Base-by-base conservation (phyloP, 2,113 vertebrate species). In the Capreolus pygargus region DNA sequence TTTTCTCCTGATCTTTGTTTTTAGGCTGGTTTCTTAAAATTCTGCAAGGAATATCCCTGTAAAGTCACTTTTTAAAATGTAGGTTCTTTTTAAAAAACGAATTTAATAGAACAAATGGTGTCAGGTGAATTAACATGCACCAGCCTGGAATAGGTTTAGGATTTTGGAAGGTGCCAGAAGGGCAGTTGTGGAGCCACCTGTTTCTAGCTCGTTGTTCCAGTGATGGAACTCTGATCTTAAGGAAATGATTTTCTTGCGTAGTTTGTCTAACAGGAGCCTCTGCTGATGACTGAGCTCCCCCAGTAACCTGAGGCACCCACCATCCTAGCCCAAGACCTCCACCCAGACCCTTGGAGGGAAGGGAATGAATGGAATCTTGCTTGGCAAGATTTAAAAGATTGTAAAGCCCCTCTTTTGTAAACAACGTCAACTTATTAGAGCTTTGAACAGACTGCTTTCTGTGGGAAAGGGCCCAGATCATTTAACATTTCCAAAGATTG, bases 21-120 rank as follows among this genome's bases (percentile, higher is more conserved):
- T 74, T 89, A 86, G n/a, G 9, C 39, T 39, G 2, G 39, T 86
- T 93, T 84, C 70, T 94, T 96, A 91, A 93, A 60, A 93, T 86
- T 82, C 36, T 82, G 21, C 45, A 86, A 67, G 86, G 12, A 79
- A 92, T 89, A 85, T 85, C 33, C 67, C 13, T 85, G 21, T 86
- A 57, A 89, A 83, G 43, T 58, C 45, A 16, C 25, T 28, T 86
- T 78, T 89, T 52, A 52, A 89, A 67, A 84, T 88, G 39, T 76
- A 25, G 19, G 52, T 86, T 50, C 7, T 1, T 58, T 81, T 81
- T 6, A 60, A 76, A 92, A 93, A 74, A 36, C 25, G 11, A 58
- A 33, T 78, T 60, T 47, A 82, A 21, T 50, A 30, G 61, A 82
- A n/a, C 47, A 36, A 55, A 45, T 61, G 58, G 50, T 67, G 58